Base-by-base conservation (phyloP, 2,797 vertebrate genomes). In the Sebastes paucispinis region DNA sequence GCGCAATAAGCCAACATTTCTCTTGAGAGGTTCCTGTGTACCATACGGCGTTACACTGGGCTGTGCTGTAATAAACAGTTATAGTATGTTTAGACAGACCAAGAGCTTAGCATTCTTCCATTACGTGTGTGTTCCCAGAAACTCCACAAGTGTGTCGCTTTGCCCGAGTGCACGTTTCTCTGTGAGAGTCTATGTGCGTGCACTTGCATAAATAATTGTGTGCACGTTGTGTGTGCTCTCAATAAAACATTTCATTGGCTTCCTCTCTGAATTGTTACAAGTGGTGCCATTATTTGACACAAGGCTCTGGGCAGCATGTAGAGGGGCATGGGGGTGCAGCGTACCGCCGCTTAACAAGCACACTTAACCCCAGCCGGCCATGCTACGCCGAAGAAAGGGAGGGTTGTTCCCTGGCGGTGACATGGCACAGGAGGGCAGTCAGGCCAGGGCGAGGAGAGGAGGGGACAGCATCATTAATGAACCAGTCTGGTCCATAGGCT, bases 231-330 rank as follows among this genome's bases (percentile, higher is more conserved):
- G 77, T 86, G 82, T 69, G 72, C 72, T 76, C 74, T 88, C 77
- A 91, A 86, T 92, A 89, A 94, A 93, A 94, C 54, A 81, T 92
- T 92, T 92, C 83, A 92, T 64, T 87, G 89, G 83, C 78, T 90
- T 92, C 88, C 90, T 90, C 87, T 73, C 83, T 80, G 85, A 94
- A 95, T 94, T 95, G 91, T 94, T 93, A 92, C 90, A 94, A 93
- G 91, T 79, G 85, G 77, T 87, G 85, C 82, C 83, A 87, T 94
- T 93, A 90, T 94, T 93, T 81, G 89, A 89, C 73, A 87, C 78
- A 79, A 63, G 86, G 63, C 77, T 84, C 76, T 80, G 90, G 87
- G 87, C 81, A 79, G 84, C 80, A 58, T 77, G 76, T 64, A 73
- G 80, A 86, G 88, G 47, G 83, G 87, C 80, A 89, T 62, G 67